Percentiles rank a stretch among this genome's conserved stretches.
Conservation (phyloP, 2,888 invertebrate genomes). For the Agrochola circellaris region DNA sequence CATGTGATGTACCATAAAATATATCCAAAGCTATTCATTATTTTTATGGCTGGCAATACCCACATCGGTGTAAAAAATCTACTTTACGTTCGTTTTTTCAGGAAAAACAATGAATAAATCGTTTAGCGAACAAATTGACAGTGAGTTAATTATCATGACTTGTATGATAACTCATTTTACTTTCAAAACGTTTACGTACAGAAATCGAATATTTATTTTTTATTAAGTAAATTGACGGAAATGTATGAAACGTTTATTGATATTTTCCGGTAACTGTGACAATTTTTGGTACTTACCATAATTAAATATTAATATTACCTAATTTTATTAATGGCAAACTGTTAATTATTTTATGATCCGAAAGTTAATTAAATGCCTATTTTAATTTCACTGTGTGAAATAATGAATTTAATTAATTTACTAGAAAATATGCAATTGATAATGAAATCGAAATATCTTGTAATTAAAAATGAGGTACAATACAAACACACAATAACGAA, state of each 20-base stretch:
- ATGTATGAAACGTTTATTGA: not conserved
- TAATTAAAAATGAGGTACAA: not conserved
- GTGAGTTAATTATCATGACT: conserved; percentile 28
- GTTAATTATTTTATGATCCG: not conserved
- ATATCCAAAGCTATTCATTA: conserved; percentile 19
- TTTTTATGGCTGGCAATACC: conserved; percentile 34
- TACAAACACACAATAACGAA: too few relatives aligned
- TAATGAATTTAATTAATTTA: not conserved
- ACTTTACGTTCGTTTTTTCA: not conserved
- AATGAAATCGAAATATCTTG: not conserved
- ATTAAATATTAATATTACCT: not conserved
- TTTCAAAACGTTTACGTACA: conserved; percentile 9
- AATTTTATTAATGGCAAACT: not conserved
- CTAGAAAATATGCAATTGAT: not conserved
- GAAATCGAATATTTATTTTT: not conserved
- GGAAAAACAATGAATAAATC: conserved; percentile 32
- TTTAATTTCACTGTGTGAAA: not conserved
- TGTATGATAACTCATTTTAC: conserved; percentile 23
- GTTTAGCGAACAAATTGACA: conserved; percentile 5
- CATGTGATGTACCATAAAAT: conserved; percentile 20
- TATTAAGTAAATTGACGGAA: not conserved
- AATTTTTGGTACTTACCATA: not conserved
- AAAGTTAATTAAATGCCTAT: not conserved
- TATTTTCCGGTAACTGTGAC: not conserved
- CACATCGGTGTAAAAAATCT: conserved; percentile 1